Base-by-base conservation (phyloP, 2,113 vertebrate species). In the Sula dactylatra region DNA sequence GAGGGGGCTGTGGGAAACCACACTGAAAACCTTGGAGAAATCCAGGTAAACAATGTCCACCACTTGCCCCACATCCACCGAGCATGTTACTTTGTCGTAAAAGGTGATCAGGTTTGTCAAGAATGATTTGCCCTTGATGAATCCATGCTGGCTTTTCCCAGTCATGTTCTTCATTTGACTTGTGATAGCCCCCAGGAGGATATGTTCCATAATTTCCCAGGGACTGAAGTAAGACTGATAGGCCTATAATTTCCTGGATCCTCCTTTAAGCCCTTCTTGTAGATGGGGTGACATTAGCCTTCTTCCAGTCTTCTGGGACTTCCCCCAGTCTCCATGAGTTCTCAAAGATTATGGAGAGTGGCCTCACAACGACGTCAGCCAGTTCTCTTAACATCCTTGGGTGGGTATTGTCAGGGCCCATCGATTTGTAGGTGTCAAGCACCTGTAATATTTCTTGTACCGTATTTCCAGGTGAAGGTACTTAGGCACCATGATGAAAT, bases 401-500 rank as follows among this genome's bases (percentile, higher is more conserved):
- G 56, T 34, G 19, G 32, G 22, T n/a, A 58, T 58, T 34, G 19
- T 22, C 32, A 58, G 56, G 56, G 32, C 4, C 20, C 32, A 34
- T 58, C 8, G 56, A 58, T 58, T 14, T 58, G 56, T 34, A 34
- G 32, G 56, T 11, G 56, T 34, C 56, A 58, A 34, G 56, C 32
- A 31, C 44, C 44, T 18, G 22, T 24, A 47, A 47, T 47, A 47
- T 22, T 47, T 47, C 11, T 26, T 11, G n/a, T 69, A 18, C 5
- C 22, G 4, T 69, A 47, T n/a, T 47, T 64, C 6, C 3, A 0
- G 1, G 5, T 67, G 56, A n/a, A 77, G 58, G 24, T 34, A 4
- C 11, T 54, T 14, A 0, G 31, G 40, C 40, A 62, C 42, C 22
- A 17, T 4, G 44, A 70, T 55, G 49, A 29, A 80, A 85, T 52